Percentiles rank a stretch among this genome's conserved stretches.
Conservation (phyloP, 1,140 invertebrate species). For the Tribolium castaneum region DNA sequence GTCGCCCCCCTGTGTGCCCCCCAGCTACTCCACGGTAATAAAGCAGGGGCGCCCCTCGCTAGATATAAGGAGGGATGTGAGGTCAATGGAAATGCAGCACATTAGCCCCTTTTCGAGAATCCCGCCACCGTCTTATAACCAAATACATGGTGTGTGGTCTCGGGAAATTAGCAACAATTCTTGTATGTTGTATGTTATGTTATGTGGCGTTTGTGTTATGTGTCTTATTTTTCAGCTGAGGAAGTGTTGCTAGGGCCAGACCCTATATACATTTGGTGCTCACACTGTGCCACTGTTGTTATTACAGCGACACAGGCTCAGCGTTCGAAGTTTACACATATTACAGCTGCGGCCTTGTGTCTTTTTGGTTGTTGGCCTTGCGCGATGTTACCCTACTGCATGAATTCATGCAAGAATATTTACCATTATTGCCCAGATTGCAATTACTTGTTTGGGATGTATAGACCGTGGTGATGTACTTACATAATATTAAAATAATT, state of each 20-base stretch:
- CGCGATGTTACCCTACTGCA: slow-evolving; percentile 64
- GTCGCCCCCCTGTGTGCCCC: slow-evolving; percentile 45
- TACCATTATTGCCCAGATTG: slow-evolving; percentile 66
- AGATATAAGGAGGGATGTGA: slow-evolving; percentile 27
- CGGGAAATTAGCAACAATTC: slow-evolving; percentile 47
- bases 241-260: slow-evolving; percentile 58
- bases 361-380: slow-evolving; percentile 64
- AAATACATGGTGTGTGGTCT: slow-evolving; percentile 50
- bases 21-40: slow-evolving; percentile 58
- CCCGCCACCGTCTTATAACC: slow-evolving; percentile 58
- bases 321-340: slow-evolving; percentile 59
- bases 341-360: slow-evolving; percentile 59
- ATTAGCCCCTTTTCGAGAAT: slow-evolving; percentile 47
- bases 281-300: slow-evolving; percentile 60
- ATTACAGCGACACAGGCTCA: slow-evolving; percentile 59
- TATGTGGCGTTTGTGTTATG: not conserved
- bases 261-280: slow-evolving; percentile 61
- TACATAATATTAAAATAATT: not conserved
- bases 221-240: slow-evolving; percentile 48
- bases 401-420: slow-evolving; percentile 63
- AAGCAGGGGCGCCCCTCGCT: slow-evolving; percentile 46
- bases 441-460: slow-evolving; percentile 62
- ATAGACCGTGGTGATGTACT: slow-evolving; percentile 59
- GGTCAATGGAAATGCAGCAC: slow-evolving; percentile 42
- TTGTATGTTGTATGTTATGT: slow-evolving; percentile 37